These are phyloP conservation scores for Lethrus apterus DNA, from an alignment of 1,140 invertebrate species.

Conservation along the genomic window DNA sequence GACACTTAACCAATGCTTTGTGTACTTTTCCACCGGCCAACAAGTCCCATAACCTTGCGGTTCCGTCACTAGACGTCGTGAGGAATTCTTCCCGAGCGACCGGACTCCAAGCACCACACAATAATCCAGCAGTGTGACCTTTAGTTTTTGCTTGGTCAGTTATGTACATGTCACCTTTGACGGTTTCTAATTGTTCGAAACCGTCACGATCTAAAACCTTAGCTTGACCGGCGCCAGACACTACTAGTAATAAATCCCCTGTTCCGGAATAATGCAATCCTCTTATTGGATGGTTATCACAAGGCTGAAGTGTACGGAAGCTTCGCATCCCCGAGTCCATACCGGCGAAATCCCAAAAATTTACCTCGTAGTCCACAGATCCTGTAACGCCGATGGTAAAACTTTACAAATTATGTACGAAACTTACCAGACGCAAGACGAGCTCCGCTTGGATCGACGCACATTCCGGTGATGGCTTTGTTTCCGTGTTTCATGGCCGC, in stretches of 20 bases:
- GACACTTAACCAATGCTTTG: conserved; percentile 81
- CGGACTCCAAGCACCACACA: conserved; percentile 91
- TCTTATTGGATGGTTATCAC: conserved; percentile 92
- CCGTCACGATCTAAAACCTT: conserved; percentile 96
- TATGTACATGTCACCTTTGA: conserved; percentile 95
- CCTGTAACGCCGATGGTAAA: conserved; percentile 44
- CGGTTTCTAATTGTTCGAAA: conserved; percentile 90
- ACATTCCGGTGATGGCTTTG: conserved; percentile 80
- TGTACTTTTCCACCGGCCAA: conserved; percentile 67
- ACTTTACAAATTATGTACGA: not conserved
- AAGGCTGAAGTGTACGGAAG: conserved; percentile 87
- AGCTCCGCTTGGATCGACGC: conserved; percentile 87
- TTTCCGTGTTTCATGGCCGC: conserved; percentile 77
- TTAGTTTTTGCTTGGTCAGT: conserved; percentile 91
- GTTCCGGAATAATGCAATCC: conserved; percentile 86
- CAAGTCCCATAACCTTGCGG: conserved; percentile 84
- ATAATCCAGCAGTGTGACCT: conserved; percentile 90
- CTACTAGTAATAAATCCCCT: conserved; percentile 88
- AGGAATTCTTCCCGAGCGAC: conserved; percentile 86
- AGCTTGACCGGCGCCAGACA: conserved; percentile 86
- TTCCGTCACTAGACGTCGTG: conserved; percentile 89
- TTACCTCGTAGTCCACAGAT: conserved; percentile 90
- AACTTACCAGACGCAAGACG: conserved; percentile 70
- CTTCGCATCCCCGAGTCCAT: conserved; percentile 89
- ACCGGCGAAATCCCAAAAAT: conserved; percentile 96